Percentiles rank a stretch among this genome's conserved stretches.
phyloP scores from a whole-genome alignment of 1,140 invertebrate genomes.

The Temnothorax nylanderi region DNA sequence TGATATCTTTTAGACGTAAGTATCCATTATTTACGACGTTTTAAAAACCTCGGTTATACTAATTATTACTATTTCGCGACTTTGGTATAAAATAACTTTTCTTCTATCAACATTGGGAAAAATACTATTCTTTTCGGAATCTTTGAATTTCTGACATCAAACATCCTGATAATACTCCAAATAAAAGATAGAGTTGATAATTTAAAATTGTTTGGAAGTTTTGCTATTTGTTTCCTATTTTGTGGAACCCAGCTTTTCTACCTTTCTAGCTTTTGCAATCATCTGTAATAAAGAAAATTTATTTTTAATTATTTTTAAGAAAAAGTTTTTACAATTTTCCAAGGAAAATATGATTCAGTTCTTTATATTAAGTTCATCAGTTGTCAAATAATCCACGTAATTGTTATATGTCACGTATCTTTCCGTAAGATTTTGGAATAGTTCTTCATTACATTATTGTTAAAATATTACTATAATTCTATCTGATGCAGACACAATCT shows the following conservation, averaged over 20 bases:
- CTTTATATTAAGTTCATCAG: neutral
- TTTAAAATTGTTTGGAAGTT: neutral
- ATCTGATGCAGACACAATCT: neutral
- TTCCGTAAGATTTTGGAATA: neutral
- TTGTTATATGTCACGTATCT: neutral
- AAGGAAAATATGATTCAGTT: neutral
- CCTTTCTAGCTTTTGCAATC: neutral
- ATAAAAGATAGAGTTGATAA: neutral
- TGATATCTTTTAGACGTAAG: constrained; percentile 24
- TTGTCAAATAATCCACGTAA: neutral
- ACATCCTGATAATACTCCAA: neutral
- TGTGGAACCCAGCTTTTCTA: neutral
- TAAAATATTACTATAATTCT: neutral
- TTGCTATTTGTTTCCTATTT: neutral
- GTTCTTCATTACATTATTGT: neutral
- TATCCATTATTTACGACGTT: neutral
- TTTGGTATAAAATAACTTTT: neutral
- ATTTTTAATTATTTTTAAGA: neutral
- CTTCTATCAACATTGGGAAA: neutral
- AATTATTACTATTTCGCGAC: neutral
- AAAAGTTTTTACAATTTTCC: neutral
- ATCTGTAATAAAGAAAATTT: neutral
- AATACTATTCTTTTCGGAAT: neutral
- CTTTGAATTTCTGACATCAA: neutral
- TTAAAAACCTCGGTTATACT: neutral